These are phyloP conservation scores for Pseudomugil tenellus DNA, from an alignment of 2,797 vertebrate species.

Conservation along the genomic window DNA sequence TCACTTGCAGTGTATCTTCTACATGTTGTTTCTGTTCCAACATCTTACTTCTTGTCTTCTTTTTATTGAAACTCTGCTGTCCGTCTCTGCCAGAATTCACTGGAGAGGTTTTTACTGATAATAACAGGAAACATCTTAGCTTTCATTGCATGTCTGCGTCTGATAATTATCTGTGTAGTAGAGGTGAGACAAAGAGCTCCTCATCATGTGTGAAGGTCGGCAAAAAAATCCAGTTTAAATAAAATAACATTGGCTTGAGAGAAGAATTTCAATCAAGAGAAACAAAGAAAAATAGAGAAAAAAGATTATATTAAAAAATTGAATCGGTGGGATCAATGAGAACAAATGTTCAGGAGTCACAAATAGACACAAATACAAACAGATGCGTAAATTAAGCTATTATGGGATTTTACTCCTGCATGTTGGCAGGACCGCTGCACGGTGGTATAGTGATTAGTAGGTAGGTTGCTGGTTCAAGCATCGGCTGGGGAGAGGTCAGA, in stretches of 20 bases:
- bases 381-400: not conserved
- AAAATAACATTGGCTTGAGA: not conserved
- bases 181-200: not conserved
- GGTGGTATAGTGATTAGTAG: no score
- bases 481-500: no score
- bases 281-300: not conserved
- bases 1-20: conserved; percentile 13
- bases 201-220: not conserved
- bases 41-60: not conserved
- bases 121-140: not conserved
- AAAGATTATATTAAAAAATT: no score
- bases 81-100: not conserved
- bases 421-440: no score
- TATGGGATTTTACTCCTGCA: not conserved
- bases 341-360: no score
- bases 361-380: not conserved
- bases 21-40: conserved; percentile 13
- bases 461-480: no score
- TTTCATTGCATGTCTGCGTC: not conserved
- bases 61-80: conserved; percentile 14
- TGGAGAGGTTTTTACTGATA: not conserved
- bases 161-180: not conserved
- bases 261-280: not conserved
- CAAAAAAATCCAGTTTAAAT: not conserved
- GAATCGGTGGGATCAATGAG: no score